Evolutionary conservation across 2,888 invertebrate genomes (phyloP).

Genomic region (Drosophila rubida): DNA sequence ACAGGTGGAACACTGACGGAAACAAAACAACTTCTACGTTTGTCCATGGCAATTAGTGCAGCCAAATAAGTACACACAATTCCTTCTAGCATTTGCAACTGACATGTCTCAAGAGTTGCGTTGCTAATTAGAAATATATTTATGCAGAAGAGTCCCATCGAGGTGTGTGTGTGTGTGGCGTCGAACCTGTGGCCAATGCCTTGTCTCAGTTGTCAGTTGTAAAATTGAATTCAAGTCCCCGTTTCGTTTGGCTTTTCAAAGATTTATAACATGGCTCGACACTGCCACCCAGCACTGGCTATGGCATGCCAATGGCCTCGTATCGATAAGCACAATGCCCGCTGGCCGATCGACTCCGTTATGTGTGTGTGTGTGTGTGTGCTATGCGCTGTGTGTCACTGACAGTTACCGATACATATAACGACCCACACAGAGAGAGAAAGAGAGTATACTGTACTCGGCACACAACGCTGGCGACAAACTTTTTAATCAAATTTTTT

Average conservation of each 20-base stretch:
- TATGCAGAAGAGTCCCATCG: no score
- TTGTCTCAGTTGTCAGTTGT: slow-evolving; percentile 69
- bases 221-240: slow-evolving; percentile 63
- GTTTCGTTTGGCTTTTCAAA: slow-evolving; percentile 67
- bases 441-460: slow-evolving; percentile 4
- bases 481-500: slow-evolving; percentile 81
- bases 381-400: slow-evolving; percentile 50
- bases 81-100: slow-evolving; percentile 41
- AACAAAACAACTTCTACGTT: slow-evolving; percentile 17
- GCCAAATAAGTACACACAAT: slow-evolving; percentile 7
- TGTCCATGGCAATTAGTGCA: slow-evolving; percentile 41
- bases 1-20: slow-evolving; percentile 53
- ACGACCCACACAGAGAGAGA: slow-evolving; percentile 19
- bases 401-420: slow-evolving; percentile 62
- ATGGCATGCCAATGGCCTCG: slow-evolving; percentile 56
- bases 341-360: slow-evolving; percentile 10
- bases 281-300: slow-evolving; percentile 1
- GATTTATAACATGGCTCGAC: slow-evolving; percentile 65
- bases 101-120: slow-evolving; percentile 48
- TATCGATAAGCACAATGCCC: slow-evolving; percentile 76
- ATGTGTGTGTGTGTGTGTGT: slow-evolving; percentile 7
- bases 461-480: slow-evolving; percentile 62
- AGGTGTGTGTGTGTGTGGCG: neutral
- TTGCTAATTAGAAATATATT: slow-evolving; percentile 57
- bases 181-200: slow-evolving; percentile 28